Percentiles rank a stretch among this genome's conserved stretches.
phyloP scores from a whole-genome alignment of 2,797 vertebrate genomes.

The Syngnathus rostellatus region DNA sequence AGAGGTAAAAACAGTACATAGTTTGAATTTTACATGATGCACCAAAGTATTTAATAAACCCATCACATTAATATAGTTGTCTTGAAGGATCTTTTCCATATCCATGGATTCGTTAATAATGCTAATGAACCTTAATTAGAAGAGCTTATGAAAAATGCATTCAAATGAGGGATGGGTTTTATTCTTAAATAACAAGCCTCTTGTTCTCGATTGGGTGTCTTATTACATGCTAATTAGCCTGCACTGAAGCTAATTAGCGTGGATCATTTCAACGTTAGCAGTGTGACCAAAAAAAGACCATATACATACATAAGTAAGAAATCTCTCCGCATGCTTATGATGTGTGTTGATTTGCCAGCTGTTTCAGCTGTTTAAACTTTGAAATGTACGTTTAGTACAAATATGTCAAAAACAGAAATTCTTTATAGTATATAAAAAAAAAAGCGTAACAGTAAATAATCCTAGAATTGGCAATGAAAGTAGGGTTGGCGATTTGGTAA shows the following conservation, averaged over 20 bases:
- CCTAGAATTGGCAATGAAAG: too few species aligned
- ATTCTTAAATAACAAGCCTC: constrained; percentile 79
- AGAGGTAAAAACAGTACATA: neutral
- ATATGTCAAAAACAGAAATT: too few species aligned
- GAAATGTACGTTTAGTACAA: neutral
- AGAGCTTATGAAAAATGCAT: constrained; percentile 80
- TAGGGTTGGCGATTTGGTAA: too few species aligned
- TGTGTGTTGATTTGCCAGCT: neutral
- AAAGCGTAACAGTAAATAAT: too few species aligned
- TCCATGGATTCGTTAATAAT: constrained; percentile 70
- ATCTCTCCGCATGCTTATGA: constrained; percentile 19
- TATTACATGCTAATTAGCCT: constrained; percentile 76
- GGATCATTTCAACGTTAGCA: constrained; percentile 66
- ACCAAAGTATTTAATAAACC: neutral
- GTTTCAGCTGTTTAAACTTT: neutral
- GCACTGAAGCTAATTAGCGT: constrained; percentile 67
- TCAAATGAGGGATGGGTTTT: constrained; percentile 79
- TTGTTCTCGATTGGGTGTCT: constrained; percentile 73
- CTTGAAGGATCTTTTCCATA: neutral
- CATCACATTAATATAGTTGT: neutral
- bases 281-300: constrained; percentile 15
- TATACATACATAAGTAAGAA: constrained; percentile 31
- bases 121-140: constrained; percentile 78
- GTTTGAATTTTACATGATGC: neutral
- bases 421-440: too few species aligned